Evolutionary conservation across 1,140 invertebrate genomes (phyloP), one percentile per base, ranked within the genome.

Genomic region (Hyposmocoma kahamanoa): DNA sequence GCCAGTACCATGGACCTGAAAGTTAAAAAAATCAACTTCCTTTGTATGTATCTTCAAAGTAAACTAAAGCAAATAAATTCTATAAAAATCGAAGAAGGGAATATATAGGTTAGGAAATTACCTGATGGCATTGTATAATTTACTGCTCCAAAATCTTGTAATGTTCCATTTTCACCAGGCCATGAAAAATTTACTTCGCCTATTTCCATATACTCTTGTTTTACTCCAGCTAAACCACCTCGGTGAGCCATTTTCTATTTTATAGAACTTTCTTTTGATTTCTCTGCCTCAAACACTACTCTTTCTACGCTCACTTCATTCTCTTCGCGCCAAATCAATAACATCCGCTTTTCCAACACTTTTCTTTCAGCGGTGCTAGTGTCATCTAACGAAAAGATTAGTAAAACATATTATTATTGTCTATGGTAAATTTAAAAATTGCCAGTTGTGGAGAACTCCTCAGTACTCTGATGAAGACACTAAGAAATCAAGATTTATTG

Each of bases 1-100:
- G 88, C 88, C 89, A 87, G 49, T 85, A 89, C 88, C 88, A 89
- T 22, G 87, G 88, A 34, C 83, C 88, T 90, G 48, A 50, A 47
- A 18, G 6, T 8, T 28, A 47, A 6, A 34, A 32, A 11, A 34
- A 17, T 34, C 11, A 36, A 34, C 2, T 32, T 17, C 6, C 3
- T n/a, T 28, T 26, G 19, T 18, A 32, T 20, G 9, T 32, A 34
- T 6, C 11, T 34, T n/a, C n/a, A n/a, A n/a, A 43, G 24, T 28
- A 28, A 28, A 28, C 24, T 43, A 6, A 28, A 28, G 5, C 24
- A 6, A 41, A 21, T 21, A 41, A 39, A 19, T 19, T 8, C 19
- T n/a, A 41, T 18, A 3, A 36, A 21, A 43, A 47, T 3, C 2
- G 15, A n/a, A 19, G 19, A n/a, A 34, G 30, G 5, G 5, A 10